Base-by-base conservation (phyloP, 2,113 vertebrate genomes). In the Amphilophus citrinellus region DNA sequence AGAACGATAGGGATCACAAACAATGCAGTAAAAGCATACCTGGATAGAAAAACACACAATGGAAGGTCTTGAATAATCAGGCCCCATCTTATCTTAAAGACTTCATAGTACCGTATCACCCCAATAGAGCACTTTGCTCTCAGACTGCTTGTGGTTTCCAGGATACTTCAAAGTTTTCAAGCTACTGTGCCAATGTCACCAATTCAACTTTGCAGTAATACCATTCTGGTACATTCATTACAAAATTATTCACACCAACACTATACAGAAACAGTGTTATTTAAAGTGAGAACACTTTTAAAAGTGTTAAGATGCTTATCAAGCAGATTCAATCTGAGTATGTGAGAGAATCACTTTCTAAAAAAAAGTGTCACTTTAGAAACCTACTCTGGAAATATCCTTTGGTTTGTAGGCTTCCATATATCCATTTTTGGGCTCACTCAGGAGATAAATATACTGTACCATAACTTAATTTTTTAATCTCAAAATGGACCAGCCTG, bases 401-500 rank as follows among this genome's bases (percentile, higher is more conserved):
- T 80, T 79, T 85, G 9, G 61, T 44, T 20, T 77, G 24, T 44
- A 14, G 13, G 63, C 57, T 47, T 80, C 7, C 2, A 71, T 65
- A 71, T 80, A 80, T 68, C 68, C 39, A 82, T 61, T 32, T 37
- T 61, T 79, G 9, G 42, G 18, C 4, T 77, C 20, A 61, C 30
- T n/a, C 61, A 71, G 32, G 27, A 82, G 35, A 89, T 76, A 80
- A 90, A 87, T 79, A 68, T n/a, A n/a, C n/a, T n/a, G n/a, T 60
- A 85, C 75, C 78, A 78, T 8, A 62, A 50, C 10, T 58, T 8
- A 82, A 62, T n/a, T n/a, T n/a, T n/a, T n/a, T n/a, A n/a, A n/a
- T 32, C 20, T 59, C 66, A 22, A 80, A 3, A 79, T 59, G 39
- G 50, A 80, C 35, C 84, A 24, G 5, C 81, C 32, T 18, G 11